phyloP scores from a whole-genome alignment of 2,797 vertebrate species.

The Valencia hispanica region DNA sequence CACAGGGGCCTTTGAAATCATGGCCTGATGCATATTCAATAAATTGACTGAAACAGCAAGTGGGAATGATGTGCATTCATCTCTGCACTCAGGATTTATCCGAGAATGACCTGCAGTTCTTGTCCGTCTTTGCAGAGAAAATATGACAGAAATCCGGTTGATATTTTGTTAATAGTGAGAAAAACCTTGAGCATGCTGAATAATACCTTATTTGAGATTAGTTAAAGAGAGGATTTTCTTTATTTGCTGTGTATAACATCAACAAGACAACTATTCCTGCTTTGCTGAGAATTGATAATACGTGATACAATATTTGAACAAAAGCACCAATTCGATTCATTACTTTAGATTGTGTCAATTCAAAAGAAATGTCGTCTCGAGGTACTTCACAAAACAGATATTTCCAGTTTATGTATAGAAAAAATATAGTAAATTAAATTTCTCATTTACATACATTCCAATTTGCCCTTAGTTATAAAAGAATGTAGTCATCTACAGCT shows the following conservation, averaged over 20 bases:
- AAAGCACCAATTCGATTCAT: background rate
- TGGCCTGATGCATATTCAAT: conserved; percentile 69
- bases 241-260: background rate
- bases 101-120: conserved; percentile 49
- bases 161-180: conserved; percentile 18
- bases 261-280: background rate
- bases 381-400: background rate
- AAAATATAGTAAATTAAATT: no score
- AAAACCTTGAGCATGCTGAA: conserved; percentile 6
- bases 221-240: background rate
- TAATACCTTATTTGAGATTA: conserved; percentile 6
- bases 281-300: background rate
- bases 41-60: conserved; percentile 62
- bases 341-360: background rate
- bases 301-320: background rate
- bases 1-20: conserved; percentile 55
- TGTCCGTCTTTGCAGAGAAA: conserved; percentile 8
- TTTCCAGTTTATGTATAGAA: no score
- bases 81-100: conserved; percentile 46
- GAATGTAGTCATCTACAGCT: background rate
- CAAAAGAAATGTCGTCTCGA: background rate
- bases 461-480: background rate
- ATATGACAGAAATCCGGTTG: conserved; percentile 22
- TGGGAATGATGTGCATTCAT: conserved; percentile 49
- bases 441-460: no score